phyloP scores from a whole-genome alignment of 2,888 invertebrate genomes.

The Ophion slaviceki region DNA sequence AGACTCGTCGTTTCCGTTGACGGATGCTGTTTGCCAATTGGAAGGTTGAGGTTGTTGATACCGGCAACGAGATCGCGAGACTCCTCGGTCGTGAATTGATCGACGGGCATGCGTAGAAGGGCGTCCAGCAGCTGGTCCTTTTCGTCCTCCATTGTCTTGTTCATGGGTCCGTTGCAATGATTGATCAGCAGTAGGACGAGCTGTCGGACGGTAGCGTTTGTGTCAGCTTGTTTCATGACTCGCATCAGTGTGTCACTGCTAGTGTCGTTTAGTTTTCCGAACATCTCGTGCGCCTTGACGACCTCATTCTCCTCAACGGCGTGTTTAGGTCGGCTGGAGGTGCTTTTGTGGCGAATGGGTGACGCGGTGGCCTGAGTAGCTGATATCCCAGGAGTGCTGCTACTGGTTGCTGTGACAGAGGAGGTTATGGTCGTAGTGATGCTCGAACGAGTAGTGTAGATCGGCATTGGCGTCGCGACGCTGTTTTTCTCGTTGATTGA shows the following conservation, averaged over 20 bases:
- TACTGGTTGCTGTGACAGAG: conserved; percentile 74
- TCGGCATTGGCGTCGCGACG: conserved; percentile 75
- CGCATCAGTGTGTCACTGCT: conserved; percentile 90
- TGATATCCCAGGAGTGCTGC: conserved; percentile 48
- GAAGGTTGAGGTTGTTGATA: conserved; percentile 75
- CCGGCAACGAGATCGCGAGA: conserved; percentile 80
- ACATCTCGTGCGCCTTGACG: conserved; percentile 90
- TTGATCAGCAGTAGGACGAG: conserved; percentile 91
- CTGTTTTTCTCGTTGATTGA: conserved; percentile 69
- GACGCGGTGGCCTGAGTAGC: conserved; percentile 37
- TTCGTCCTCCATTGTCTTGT: conserved; percentile 89
- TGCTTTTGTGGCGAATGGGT: conserved; percentile 11
- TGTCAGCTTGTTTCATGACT: conserved; percentile 92
- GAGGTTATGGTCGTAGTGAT: conserved; percentile 79
- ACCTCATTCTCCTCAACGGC: conserved; percentile 86
- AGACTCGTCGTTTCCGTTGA: conserved; percentile 60
- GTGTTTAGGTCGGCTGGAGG: conserved; percentile 46
- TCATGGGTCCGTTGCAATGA: conserved; percentile 90
- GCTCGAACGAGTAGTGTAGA: conserved; percentile 77
- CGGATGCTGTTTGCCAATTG: conserved; percentile 70
- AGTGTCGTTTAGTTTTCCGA: conserved; percentile 90
- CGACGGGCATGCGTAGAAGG: conserved; percentile 87
- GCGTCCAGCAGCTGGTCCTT: conserved; percentile 89
- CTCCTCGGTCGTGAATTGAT: conserved; percentile 80
- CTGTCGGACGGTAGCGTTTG: conserved; percentile 90